phyloP scores from a whole-genome alignment of 2,113 vertebrate genomes.

The Murina feae region DNA sequence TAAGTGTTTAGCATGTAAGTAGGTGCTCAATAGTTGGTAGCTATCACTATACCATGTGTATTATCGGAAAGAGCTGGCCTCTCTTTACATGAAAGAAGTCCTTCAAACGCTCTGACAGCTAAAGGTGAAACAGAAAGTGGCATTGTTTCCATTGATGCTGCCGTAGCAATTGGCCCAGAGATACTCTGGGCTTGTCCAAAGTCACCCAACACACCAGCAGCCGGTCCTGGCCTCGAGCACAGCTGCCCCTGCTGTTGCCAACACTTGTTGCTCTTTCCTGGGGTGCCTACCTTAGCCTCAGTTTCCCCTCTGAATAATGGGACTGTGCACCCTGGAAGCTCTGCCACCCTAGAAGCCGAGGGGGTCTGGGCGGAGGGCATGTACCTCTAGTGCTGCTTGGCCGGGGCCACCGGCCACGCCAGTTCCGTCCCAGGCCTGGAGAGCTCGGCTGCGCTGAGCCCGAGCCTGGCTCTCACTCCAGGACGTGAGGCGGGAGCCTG shows the following conservation, averaged over 20 bases:
- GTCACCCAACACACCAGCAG: neutral
- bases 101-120: neutral
- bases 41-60: neutral
- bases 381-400: neutral
- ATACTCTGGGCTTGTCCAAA: neutral
- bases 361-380: neutral
- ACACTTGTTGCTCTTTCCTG: neutral
- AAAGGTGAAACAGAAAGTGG: neutral
- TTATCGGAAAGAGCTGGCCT: neutral
- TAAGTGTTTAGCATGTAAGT: neutral
- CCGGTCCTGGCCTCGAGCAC: neutral
- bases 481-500: conserved; percentile 19
- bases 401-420: neutral
- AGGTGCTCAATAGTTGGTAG: neutral
- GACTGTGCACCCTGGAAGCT: neutral
- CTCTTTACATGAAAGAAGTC: neutral
- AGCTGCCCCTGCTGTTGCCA: neutral
- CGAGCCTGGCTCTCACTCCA: neutral
- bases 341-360: neutral
- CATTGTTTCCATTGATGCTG: neutral
- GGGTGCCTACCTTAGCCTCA: neutral
- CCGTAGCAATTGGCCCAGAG: neutral
- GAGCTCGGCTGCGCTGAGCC: neutral
- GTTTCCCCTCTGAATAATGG: neutral
- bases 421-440: neutral